Conservation (phyloP, 2,113 vertebrate species). For the Carassius gibelio region DNA sequence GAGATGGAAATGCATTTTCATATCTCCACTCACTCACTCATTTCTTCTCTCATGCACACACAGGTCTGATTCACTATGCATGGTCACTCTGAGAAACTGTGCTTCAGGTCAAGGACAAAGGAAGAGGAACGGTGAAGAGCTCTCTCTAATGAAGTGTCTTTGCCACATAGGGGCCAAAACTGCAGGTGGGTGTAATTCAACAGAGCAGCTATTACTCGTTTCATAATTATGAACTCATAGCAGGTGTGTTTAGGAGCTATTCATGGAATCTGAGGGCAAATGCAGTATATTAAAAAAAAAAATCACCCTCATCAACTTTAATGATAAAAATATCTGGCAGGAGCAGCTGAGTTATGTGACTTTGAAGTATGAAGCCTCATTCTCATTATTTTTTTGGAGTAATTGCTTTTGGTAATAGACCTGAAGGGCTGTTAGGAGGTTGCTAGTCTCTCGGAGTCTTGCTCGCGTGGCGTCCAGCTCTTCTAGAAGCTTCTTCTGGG, state of each 20-base stretch:
- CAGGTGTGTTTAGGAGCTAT: slow-evolving; percentile 22
- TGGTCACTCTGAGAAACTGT: slow-evolving; percentile 15
- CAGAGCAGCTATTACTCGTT: slow-evolving; percentile 6
- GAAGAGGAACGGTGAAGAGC: background rate
- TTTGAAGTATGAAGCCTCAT: slow-evolving; percentile 1
- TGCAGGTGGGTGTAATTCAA: slow-evolving; percentile 22
- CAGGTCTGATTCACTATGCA: slow-evolving; percentile 13
- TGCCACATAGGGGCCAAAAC: background rate
- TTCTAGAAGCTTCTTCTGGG: slow-evolving; percentile 91
- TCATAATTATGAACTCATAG: slow-evolving; percentile 36
- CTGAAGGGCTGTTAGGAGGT: slow-evolving; percentile 89
- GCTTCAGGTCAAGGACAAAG: slow-evolving; percentile 30
- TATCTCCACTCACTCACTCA: slow-evolving; percentile 6
- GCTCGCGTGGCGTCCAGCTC: slow-evolving; percentile 89
- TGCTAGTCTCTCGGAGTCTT: slow-evolving; percentile 89
- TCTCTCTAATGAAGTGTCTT: slow-evolving; percentile 47
- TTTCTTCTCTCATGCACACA: slow-evolving; percentile 3
- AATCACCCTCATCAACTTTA: background rate
- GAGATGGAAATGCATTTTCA: slow-evolving; percentile 37
- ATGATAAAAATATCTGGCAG: background rate
- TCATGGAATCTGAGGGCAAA: background rate
- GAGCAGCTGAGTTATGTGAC: background rate
- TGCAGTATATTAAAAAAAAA: background rate
- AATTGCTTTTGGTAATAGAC: slow-evolving; percentile 66
- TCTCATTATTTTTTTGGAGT: background rate